phyloP scores from a whole-genome alignment of 2,113 vertebrate species.

The Zosterops borbonicus region DNA sequence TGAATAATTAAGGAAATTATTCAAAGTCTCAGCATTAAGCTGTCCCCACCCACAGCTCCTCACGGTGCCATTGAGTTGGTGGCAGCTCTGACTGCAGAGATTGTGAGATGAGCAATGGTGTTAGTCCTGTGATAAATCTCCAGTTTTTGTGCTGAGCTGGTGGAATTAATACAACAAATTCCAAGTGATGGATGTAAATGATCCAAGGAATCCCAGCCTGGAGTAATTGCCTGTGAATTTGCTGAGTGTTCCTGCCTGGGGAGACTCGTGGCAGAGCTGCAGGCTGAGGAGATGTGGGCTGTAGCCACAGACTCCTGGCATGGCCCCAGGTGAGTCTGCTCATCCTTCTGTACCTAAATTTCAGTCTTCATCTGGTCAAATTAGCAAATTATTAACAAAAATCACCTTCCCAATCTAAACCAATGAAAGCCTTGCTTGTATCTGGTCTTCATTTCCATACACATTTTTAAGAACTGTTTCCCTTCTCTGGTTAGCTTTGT shows the following conservation, averaged over 20 bases:
- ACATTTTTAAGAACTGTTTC: background rate
- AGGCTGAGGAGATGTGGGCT: background rate
- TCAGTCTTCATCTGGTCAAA: background rate
- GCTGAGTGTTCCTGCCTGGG: background rate
- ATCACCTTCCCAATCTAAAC: accelerated
- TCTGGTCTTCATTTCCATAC: background rate
- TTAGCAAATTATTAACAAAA: background rate
- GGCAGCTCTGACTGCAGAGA: background rate
- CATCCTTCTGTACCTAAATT: background rate
- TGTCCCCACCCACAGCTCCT: background rate
- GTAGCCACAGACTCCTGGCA: background rate
- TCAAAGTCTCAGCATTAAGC: background rate
- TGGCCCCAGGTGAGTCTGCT: background rate
- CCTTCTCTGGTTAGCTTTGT: background rate
- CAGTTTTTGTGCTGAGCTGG: constrained; percentile 3
- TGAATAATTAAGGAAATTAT: background rate
- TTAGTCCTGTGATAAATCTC: background rate
- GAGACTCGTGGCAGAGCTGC: background rate
- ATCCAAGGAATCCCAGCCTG: background rate
- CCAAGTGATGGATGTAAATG: background rate
- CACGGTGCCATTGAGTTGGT: background rate
- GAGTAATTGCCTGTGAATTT: background rate
- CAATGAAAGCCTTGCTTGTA: background rate
- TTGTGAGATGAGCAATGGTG: background rate
- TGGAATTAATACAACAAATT: background rate